Percentiles rank a stretch among this genome's conserved stretches.
Conservation (phyloP, 2,888 invertebrate genomes). For the Cephus rjabovi region DNA sequence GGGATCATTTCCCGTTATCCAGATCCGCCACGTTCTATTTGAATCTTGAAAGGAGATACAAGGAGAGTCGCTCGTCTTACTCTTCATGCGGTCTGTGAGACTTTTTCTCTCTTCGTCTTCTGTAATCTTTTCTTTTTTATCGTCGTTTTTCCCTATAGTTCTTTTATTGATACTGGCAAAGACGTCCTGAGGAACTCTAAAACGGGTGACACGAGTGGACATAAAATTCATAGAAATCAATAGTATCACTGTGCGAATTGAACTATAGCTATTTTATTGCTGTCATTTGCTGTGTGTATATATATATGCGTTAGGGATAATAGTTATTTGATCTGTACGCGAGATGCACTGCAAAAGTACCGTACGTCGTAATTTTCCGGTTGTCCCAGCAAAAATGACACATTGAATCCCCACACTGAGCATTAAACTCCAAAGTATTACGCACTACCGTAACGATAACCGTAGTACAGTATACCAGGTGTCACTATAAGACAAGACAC, state of each 20-base stretch:
- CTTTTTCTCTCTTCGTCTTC: neutral
- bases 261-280: neutral
- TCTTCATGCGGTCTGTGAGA: neutral
- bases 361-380: conserved; percentile 50
- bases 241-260: neutral
- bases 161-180: neutral
- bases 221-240: neutral
- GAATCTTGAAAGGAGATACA: neutral
- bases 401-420: neutral
- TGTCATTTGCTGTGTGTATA: neutral
- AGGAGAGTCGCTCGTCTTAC: neutral
- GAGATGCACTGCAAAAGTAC: conserved; percentile 41
- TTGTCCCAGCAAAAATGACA: conserved; percentile 25
- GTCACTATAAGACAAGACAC: neutral
- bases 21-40: neutral
- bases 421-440: conserved; percentile 61
- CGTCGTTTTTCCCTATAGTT: neutral
- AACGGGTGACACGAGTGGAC: neutral
- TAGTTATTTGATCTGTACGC: neutral
- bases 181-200: neutral
- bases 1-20: neutral
- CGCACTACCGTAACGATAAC: conserved; percentile 65
- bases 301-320: neutral
- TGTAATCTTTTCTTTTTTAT: neutral
- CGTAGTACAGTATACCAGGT: conserved; percentile 29